phyloP scores from a whole-genome alignment of 2,888 invertebrate species.

The Deilephila elpenor region DNA sequence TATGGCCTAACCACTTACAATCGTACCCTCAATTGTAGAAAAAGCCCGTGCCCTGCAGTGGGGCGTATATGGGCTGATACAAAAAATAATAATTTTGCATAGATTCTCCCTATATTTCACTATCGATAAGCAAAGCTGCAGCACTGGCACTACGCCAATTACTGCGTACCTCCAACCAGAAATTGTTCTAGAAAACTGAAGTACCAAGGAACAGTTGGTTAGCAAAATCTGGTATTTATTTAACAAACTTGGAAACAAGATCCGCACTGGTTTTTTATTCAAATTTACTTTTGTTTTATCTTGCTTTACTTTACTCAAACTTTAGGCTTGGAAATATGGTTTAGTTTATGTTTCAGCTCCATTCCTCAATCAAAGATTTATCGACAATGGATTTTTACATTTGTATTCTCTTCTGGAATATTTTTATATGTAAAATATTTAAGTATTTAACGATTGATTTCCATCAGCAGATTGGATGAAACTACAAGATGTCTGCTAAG shows the following conservation, averaged over 20 bases:
- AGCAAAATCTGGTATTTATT: neutral
- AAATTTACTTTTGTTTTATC: neutral
- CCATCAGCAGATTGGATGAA: too few species aligned
- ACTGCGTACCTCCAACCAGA: neutral
- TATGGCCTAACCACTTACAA: too few species aligned
- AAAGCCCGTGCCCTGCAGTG: too few species aligned
- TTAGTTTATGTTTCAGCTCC: neutral
- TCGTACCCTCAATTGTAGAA: too few species aligned
- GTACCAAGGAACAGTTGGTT: constrained; percentile 10
- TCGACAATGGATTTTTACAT: neutral
- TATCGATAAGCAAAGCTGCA: too few species aligned
- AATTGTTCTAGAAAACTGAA: neutral
- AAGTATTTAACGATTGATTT: too few species aligned
- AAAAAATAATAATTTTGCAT: too few species aligned
- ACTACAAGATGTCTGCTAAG: too few species aligned
- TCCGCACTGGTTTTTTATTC: neutral
- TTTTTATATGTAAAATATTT: neutral
- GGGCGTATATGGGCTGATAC: too few species aligned
- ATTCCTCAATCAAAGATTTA: neutral
- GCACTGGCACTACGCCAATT: neutral
- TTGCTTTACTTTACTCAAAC: too few species aligned
- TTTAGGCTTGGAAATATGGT: neutral
- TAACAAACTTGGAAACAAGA: neutral
- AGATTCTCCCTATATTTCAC: too few species aligned
- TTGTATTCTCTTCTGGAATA: neutral